Percentiles rank a stretch among this genome's conserved stretches.
Evolutionary conservation across 2,113 vertebrate genomes (phyloP).

Genomic region (Labeo catla): DNA sequence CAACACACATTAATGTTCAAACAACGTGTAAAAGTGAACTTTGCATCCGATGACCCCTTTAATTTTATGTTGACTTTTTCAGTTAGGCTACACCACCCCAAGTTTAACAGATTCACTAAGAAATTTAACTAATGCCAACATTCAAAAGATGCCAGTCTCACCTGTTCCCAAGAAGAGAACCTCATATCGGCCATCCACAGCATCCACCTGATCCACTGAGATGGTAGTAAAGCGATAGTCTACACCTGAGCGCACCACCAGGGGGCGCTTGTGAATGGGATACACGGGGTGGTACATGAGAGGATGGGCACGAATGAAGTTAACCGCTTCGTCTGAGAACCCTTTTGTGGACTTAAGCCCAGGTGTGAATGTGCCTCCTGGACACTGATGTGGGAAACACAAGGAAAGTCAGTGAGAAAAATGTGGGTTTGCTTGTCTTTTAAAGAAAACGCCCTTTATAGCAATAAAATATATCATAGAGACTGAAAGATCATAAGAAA

Average conservation of each 20-base stretch:
- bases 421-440: not conserved
- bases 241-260: conserved; percentile 81
- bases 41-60: too few relatives aligned
- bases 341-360: conserved; percentile 79
- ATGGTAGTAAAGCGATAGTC: conserved; percentile 83
- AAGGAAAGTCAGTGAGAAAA: not conserved
- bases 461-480: not conserved
- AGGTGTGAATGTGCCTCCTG: conserved; percentile 84
- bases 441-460: not conserved
- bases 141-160: conserved; percentile 54
- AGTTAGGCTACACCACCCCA: not conserved
- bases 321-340: conserved; percentile 83
- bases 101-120: not conserved
- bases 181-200: conserved; percentile 83
- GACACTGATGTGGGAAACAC: conserved; percentile 72
- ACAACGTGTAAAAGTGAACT: too few relatives aligned
- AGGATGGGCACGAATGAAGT: conserved; percentile 82
- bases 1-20: too few relatives aligned
- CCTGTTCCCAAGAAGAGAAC: conserved; percentile 87
- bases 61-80: too few relatives aligned
- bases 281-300: conserved; percentile 85
- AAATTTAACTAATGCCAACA: not conserved
- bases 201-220: conserved; percentile 83
- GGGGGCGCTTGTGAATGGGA: conserved; percentile 81
- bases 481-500: not conserved